phyloP scores from a whole-genome alignment of 2,113 vertebrate genomes.

The Rhinopithecus roxellana region DNA sequence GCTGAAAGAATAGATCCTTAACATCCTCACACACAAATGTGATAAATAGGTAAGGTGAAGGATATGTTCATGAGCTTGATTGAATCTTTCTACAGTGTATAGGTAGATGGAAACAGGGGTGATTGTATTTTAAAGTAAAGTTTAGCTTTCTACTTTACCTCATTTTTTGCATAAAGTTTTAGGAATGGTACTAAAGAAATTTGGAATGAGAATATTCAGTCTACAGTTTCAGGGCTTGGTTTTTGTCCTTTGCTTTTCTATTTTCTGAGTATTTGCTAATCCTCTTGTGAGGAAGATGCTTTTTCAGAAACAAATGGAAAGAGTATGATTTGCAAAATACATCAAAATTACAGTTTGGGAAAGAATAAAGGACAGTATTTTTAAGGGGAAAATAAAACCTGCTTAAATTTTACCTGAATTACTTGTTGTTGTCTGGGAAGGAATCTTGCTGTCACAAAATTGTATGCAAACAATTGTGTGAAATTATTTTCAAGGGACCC shows the following conservation, averaged over 20 bases:
- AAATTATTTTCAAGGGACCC: neutral
- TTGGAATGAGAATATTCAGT: neutral
- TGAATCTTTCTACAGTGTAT: neutral
- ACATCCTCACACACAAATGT: neutral
- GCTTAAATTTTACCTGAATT: neutral
- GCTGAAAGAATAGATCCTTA: neutral
- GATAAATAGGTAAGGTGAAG: neutral
- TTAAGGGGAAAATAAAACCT: neutral
- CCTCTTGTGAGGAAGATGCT: conserved; percentile 21
- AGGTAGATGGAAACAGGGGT: neutral
- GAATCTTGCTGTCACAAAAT: neutral
- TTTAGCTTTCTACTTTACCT: neutral
- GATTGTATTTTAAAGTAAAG: neutral
- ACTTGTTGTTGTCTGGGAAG: neutral
- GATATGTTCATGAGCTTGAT: neutral
- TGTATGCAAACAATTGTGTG: neutral
- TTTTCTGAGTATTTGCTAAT: conserved; percentile 42
- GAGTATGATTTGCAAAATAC: conserved; percentile 44
- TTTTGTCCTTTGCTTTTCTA: neutral
- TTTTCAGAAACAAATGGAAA: conserved; percentile 49
- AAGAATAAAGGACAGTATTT: neutral
- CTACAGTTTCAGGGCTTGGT: neutral
- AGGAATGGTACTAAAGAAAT: neutral
- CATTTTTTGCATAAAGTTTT: neutral
- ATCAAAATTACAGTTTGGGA: conserved; percentile 39